These are phyloP conservation scores for Apteryx owenii DNA, from an alignment of 2,113 vertebrate genomes.

Conservation along the genomic window DNA sequence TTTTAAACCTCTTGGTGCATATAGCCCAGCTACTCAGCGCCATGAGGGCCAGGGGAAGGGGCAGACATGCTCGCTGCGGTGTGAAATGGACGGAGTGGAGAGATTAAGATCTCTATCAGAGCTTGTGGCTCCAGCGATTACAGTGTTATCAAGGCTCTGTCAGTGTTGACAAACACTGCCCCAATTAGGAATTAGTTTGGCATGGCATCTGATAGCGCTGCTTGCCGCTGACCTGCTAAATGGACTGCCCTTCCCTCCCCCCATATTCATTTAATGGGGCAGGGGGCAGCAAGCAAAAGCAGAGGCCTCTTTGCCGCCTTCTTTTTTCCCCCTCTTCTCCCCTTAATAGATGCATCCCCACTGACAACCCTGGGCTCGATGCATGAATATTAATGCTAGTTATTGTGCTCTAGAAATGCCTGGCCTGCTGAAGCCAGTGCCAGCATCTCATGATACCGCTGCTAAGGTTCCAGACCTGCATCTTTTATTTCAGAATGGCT, in stretches of 20 bases:
- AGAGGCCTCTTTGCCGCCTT: neutral
- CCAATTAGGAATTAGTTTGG: slow-evolving; percentile 80
- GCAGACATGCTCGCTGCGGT: neutral
- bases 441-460: neutral
- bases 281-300: neutral
- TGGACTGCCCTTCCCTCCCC: neutral
- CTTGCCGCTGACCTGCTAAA: slow-evolving; percentile 70
- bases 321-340: neutral
- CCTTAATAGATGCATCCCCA: neutral
- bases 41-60: neutral
- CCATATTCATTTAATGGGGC: neutral
- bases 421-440: neutral
- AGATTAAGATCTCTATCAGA: slow-evolving; percentile 79
- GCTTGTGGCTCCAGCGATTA: slow-evolving; percentile 74
- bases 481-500: neutral
- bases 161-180: slow-evolving; percentile 79
- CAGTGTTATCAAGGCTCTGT: slow-evolving; percentile 68
- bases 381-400: neutral
- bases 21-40: neutral
- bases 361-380: neutral
- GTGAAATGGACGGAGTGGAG: slow-evolving; percentile 17
- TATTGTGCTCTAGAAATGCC: neutral
- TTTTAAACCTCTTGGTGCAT: neutral
- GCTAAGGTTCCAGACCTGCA: accelerated
- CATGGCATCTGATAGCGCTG: slow-evolving; percentile 73